phyloP scores from a whole-genome alignment of 2,113 vertebrate genomes.

The Peromyscus leucopus region DNA sequence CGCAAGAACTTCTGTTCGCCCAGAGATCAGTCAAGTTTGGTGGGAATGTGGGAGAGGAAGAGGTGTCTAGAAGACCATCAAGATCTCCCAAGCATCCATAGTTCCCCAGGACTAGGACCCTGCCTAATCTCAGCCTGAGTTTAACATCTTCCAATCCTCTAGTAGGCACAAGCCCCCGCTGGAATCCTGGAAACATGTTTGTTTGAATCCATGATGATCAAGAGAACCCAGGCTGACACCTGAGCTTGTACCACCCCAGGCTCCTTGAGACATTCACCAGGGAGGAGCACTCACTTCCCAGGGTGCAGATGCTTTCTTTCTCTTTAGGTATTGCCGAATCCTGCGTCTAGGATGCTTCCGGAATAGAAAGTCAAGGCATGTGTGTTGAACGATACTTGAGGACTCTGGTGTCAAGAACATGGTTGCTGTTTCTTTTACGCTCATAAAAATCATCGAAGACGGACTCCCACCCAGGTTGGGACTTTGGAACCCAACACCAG shows the following conservation, averaged over 20 bases:
- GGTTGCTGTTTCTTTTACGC: background rate
- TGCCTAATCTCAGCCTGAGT: background rate
- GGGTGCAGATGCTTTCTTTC: background rate
- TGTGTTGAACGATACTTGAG: background rate
- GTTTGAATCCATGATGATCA: background rate
- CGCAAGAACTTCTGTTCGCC: background rate
- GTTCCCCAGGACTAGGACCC: background rate
- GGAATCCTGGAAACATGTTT: background rate
- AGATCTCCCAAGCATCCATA: background rate
- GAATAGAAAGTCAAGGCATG: background rate
- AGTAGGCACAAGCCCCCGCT: background rate
- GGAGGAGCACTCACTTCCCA: background rate
- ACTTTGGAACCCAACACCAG: background rate
- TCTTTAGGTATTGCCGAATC: background rate
- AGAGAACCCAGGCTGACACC: background rate
- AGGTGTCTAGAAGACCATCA: background rate
- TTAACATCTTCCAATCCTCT: background rate
- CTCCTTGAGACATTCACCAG: background rate
- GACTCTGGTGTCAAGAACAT: background rate
- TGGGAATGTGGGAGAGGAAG: background rate
- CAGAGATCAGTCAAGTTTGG: background rate
- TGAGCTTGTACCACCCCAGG: background rate
- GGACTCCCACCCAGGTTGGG: background rate
- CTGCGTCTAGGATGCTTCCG: background rate
- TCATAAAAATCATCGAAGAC: background rate